A percentile compares a stretch with the other conserved stretches of the same genome.
Evolutionary conservation across 2,113 vertebrate species (phyloP).

Genomic region (Hippocampus mohnikei): DNA sequence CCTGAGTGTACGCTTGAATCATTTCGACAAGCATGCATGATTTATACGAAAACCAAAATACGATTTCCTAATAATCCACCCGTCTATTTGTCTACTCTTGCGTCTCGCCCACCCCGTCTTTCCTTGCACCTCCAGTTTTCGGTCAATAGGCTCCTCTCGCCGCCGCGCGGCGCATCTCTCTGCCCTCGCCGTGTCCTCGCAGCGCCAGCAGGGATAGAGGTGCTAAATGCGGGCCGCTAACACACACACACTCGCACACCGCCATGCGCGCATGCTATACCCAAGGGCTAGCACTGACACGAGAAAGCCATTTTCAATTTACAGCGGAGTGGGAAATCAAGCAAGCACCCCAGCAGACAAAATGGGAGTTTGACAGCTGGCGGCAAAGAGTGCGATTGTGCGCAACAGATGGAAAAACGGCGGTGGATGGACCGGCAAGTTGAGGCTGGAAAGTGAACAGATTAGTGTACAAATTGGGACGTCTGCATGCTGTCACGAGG

Average conservation of each 20-base stretch:
- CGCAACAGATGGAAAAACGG: slow-evolving; percentile 17
- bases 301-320: slow-evolving; percentile 78
- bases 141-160: slow-evolving; percentile 23
- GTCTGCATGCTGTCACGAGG: neutral
- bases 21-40: no score
- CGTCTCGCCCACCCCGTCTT: neutral
- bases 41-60: no score
- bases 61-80: neutral
- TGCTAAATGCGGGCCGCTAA: slow-evolving; percentile 48
- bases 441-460: neutral
- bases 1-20: no score
- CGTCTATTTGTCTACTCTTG: slow-evolving; percentile 2
- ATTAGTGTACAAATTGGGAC: slow-evolving; percentile 8
- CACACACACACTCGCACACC: slow-evolving; percentile 19
- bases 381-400: slow-evolving; percentile 4
- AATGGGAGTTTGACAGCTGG: slow-evolving; percentile 45
- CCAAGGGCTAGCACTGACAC: slow-evolving; percentile 61
- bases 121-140: slow-evolving; percentile 14
- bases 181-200: slow-evolving; percentile 46
- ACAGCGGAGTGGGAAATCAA: slow-evolving; percentile 76
- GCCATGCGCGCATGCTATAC: slow-evolving; percentile 30
- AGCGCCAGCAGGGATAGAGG: slow-evolving; percentile 40
- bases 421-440: slow-evolving; percentile 2
- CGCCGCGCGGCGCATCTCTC: slow-evolving; percentile 3
- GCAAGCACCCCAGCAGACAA: slow-evolving; percentile 36